Percentiles rank a stretch among this genome's conserved stretches.
Evolutionary conservation across 2,888 invertebrate species (phyloP).

Genomic region (Sinodicranocentrus sp.): DNA sequence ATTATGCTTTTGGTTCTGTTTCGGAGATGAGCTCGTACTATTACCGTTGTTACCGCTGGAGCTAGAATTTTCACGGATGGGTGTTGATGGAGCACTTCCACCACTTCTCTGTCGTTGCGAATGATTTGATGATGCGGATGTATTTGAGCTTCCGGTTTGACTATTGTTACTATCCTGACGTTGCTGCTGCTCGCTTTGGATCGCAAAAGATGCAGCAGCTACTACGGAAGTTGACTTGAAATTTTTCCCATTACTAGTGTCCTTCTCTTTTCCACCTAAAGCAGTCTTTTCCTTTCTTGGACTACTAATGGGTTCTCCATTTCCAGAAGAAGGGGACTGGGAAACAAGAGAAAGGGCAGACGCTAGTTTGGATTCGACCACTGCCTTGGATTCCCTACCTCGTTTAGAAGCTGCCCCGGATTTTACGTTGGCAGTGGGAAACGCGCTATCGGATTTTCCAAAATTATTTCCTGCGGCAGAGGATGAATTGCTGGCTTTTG

Average conservation of each 20-base stretch:
- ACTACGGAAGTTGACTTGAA: slow-evolving; percentile 54
- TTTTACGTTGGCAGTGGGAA: slow-evolving; percentile 47
- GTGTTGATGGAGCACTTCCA: slow-evolving; percentile 44
- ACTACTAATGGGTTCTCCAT: slow-evolving; percentile 46
- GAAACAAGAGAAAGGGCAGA: not conserved
- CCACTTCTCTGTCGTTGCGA: slow-evolving; percentile 48
- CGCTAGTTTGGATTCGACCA: slow-evolving; percentile 17
- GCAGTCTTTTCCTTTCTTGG: slow-evolving; percentile 51
- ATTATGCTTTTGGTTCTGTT: slow-evolving; percentile 25
- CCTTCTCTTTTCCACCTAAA: slow-evolving; percentile 57
- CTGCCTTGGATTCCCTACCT: slow-evolving; percentile 53
- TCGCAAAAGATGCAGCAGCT: slow-evolving; percentile 4
- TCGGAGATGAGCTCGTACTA: slow-evolving; percentile 8
- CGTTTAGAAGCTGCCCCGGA: slow-evolving; percentile 58
- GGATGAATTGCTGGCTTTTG: slow-evolving; percentile 58
- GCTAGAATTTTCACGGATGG: slow-evolving; percentile 45
- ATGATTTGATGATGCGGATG: slow-evolving; percentile 46
- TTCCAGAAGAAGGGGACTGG: slow-evolving; percentile 19
- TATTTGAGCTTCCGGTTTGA: slow-evolving; percentile 51
- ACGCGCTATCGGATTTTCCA: slow-evolving; percentile 62
- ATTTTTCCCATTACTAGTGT: slow-evolving; percentile 41
- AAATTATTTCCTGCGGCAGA: slow-evolving; percentile 65
- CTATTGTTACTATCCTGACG: slow-evolving; percentile 28
- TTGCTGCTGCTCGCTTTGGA: slow-evolving; percentile 14
- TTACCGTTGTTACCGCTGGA: slow-evolving; percentile 10